Evolutionary conservation across 2,113 vertebrate species (phyloP).

Genomic region (Stomatorhinus ivindoensis): DNA sequence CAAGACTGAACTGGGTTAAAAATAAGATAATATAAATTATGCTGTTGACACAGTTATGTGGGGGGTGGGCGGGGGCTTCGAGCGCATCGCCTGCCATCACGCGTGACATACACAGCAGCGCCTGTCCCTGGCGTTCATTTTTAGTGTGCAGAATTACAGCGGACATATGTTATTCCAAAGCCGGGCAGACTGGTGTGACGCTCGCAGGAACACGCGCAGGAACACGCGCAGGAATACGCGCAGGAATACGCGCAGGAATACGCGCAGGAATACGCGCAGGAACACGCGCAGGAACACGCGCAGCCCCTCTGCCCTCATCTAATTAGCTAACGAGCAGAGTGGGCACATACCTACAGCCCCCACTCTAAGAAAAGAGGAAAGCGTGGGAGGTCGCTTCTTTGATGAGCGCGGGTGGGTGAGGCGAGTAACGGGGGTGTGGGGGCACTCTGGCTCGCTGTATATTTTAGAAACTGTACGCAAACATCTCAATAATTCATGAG

Average conservation of each 20-base stretch:
- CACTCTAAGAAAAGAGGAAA: not conserved
- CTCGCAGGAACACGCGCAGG: not conserved
- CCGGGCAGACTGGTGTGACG: not conserved
- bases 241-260: too few relatives aligned
- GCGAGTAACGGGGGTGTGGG: slow-evolving; percentile 41
- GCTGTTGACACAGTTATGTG: not conserved
- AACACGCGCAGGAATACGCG: too few relatives aligned
- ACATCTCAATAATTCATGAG: slow-evolving; percentile 83
- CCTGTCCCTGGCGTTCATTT: not conserved
- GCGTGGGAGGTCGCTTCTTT: not conserved
- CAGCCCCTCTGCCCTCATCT: not conserved
- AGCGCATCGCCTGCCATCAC: not conserved
- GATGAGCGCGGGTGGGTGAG: not conserved
- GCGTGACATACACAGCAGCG: not conserved
- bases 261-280: too few relatives aligned
- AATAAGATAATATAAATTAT: not conserved
- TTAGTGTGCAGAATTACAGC: not conserved
- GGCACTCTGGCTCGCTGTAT: slow-evolving; percentile 57
- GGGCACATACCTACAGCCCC: not conserved
- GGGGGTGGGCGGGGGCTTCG: too few relatives aligned
- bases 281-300: too few relatives aligned
- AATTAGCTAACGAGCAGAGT: not conserved
- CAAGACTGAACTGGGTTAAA: not conserved
- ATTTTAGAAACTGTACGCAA: slow-evolving; percentile 70
- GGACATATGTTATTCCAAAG: not conserved